Evolutionary conservation across 2,797 vertebrate species (phyloP), one percentile per base, ranked within the genome.

Genomic region (Halcyon chelicuti): DNA sequence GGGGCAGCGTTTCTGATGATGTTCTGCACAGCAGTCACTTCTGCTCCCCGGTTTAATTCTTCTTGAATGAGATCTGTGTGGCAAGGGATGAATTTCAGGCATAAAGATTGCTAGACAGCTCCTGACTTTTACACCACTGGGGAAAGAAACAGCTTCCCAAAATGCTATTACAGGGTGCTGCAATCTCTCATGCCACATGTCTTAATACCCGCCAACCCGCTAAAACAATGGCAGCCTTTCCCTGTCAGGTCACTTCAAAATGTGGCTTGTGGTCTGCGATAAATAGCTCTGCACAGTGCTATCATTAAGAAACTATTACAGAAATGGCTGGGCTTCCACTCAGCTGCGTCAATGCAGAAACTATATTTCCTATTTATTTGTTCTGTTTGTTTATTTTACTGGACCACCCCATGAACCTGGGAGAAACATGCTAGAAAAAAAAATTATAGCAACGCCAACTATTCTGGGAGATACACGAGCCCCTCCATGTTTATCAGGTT

Each of bases 401-500:
- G 93, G 98, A 98, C 98, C 98, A 98, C 98, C 98, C 98, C 96
- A 88, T 96, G 97, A 98, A 98, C 98, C 98, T 93, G 89, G 94
- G 94, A 97, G 97, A 98, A 98, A 98, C 96, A 90, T 26, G 97
- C 88, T 95, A 93, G 40, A 96, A 98, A 61, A 96, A 93, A 97
- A 98, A 98, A 98, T 98, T 98, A 98, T 97, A 98, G 98, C 98
- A 97, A 98, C 96, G 96, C 98, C 98, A 98, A 98, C 98, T 98
- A 98, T 98, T 98, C 98, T 98, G 97, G 98, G 98, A 98, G 98
- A 98, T 98, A 98, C 98, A 98, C 97, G 98, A 98, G 98, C 98
- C 98, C 99, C 99, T 99, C 99, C 99, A 99, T 99, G 99, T 99
- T 99, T 99, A 99, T 99, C 99, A 99, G 99, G 99, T 99, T 99